Evolutionary conservation across 2,888 invertebrate genomes (phyloP).

Genomic region (Hypolimnas misippus): DNA sequence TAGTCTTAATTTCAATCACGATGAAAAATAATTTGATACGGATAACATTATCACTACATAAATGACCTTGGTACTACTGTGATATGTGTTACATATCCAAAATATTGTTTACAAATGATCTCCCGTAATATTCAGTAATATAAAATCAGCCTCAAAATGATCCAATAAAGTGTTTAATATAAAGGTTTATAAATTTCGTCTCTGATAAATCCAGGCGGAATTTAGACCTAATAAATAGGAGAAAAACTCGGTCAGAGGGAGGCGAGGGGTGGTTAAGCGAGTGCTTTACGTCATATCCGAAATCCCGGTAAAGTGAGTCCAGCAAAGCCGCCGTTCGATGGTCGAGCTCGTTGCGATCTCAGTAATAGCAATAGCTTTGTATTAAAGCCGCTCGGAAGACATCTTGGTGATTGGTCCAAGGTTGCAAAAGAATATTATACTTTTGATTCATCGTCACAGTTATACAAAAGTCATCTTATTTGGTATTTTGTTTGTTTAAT

Average conservation of each 20-base stretch:
- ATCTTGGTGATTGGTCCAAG: constrained; percentile 71
- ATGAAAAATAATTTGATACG: no score
- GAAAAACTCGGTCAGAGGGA: constrained; percentile 76
- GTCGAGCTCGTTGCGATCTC: constrained; percentile 73
- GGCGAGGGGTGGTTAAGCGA: constrained; percentile 62
- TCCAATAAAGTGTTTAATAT: constrained; percentile 8
- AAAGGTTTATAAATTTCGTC: constrained; percentile 5
- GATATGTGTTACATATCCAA: no score
- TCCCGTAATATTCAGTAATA: background rate
- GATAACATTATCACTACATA: no score
- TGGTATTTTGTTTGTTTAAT: no score
- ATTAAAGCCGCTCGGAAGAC: constrained; percentile 79
- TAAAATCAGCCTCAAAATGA: background rate
- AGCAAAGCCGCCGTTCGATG: constrained; percentile 80
- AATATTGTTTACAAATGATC: no score
- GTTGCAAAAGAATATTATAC: constrained; percentile 45
- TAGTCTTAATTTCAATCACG: no score
- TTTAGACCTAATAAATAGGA: constrained; percentile 72
- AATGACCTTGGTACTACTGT: no score
- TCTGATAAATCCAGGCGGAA: constrained; percentile 23
- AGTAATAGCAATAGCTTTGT: constrained; percentile 84
- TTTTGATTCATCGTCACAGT: background rate
- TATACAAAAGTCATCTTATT: background rate
- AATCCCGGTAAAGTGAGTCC: constrained; percentile 83
- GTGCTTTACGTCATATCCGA: constrained; percentile 84